phyloP scores from a whole-genome alignment of 2,113 vertebrate genomes.

The Psophia crepitans region DNA sequence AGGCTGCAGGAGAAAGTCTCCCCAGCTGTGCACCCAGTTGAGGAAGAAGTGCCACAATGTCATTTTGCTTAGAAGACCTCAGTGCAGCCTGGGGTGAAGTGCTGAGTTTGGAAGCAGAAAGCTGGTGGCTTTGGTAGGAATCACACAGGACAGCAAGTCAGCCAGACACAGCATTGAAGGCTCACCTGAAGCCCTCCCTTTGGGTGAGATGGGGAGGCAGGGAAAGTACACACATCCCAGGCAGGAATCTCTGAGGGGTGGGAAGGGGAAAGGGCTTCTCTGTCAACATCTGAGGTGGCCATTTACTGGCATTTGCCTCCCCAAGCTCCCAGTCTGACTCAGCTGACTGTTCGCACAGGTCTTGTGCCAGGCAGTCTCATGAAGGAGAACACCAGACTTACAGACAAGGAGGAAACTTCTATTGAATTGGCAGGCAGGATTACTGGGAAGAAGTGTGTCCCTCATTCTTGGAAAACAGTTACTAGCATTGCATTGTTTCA shows the following conservation, averaged over 20 bases:
- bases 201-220: background rate
- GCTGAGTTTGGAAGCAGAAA: background rate
- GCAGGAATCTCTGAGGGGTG: background rate
- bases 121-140: background rate
- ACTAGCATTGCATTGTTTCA: background rate
- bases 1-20: background rate
- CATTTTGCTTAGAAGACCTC: background rate
- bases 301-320: background rate
- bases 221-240: background rate
- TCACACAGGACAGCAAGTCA: background rate
- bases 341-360: fast-evolving
- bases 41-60: background rate
- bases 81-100: no score
- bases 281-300: fast-evolving
- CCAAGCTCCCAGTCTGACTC: background rate
- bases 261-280: background rate
- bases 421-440: background rate
- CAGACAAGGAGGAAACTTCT: background rate
- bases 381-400: background rate
- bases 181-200: background rate
- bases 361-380: background rate
- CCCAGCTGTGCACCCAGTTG: background rate
- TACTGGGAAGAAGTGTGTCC: background rate
- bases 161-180: no score
- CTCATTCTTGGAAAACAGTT: background rate